Evolutionary conservation across 2,888 invertebrate genomes (phyloP), one percentile per base, ranked within the genome.

Genomic region (Apoda limacodes): DNA sequence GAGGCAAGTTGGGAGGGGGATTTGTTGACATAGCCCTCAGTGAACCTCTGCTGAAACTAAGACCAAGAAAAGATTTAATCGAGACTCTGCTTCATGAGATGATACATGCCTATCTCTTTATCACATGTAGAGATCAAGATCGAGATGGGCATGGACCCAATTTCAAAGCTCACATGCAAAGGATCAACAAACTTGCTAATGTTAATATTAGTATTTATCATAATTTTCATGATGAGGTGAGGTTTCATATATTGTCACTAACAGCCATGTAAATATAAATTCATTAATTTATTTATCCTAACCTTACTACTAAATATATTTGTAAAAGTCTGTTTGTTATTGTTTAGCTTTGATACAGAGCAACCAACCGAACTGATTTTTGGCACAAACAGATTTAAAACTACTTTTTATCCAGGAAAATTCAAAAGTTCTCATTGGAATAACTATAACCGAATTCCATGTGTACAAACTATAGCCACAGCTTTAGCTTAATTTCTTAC

Each of bases 71-170:
- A 61, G 97, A 99, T 72, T 80, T 99, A 0, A 86, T 99, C 0
- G 95, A 99, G 74, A 99, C 99, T 0, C 76, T 99, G n/a, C 75
- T 99, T 76, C 99, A 99, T 72, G 99, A 99, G 76, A 99, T 99
- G 99, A 99, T 99, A 40, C 99, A 99, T 65, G 99, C 98, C 0
- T 98, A 86, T 62, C 84, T 98, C 37, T 99, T 98, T 72, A 86
- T 98, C 1, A 90, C 93, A 1, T 83, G 88, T 42, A 88, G 89
- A 45, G 89, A 93, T 48, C 83, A 87, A 51, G 95, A 98, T 52
- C 86, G 95, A 48, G 93, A 95, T 64, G 97, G 93, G 0, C 98
- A 99, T 67, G 99, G 99, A 0, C 95, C 96, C 0, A 89, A 93
- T 55, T 99, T 99, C 60, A 86, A 91, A 45, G 85, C 88, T 32